A percentile compares a stretch with the other conserved stretches of the same genome.
Conservation (phyloP, 1,140 invertebrate species). For the Bombus sylvicola region DNA sequence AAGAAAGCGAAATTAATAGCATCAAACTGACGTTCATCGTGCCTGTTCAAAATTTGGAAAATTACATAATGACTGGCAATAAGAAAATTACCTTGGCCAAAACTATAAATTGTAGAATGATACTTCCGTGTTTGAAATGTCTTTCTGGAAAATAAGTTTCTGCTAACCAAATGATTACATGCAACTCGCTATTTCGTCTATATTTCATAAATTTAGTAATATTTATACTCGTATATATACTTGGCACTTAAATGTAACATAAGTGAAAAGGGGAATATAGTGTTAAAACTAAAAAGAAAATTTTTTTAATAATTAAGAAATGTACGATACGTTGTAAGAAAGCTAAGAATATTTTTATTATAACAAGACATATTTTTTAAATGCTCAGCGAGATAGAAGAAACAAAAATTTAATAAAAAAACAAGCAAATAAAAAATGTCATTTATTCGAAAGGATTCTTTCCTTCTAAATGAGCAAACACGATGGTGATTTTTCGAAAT, state of each 20-base stretch:
- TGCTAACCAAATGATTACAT: not conserved
- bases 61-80: constrained; percentile 34
- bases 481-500: no score
- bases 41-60: constrained; percentile 3
- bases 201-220: not conserved
- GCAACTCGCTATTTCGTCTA: not conserved
- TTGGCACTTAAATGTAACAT: no score
- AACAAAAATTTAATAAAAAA: no score
- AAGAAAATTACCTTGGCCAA: constrained; percentile 33
- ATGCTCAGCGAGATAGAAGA: no score
- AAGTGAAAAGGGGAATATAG: no score
- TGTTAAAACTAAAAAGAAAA: not conserved
- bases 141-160: not conserved
- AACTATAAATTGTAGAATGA: not conserved
- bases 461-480: no score
- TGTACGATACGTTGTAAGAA: no score
- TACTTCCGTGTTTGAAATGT: not conserved
- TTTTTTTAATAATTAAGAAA: no score
- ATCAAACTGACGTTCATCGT: not conserved
- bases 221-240: not conserved
- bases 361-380: no score
- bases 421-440: no score
- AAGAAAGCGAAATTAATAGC: constrained; percentile 26
- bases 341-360: no score
- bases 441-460: no score